Evolutionary conservation across 2,888 invertebrate genomes (phyloP), one percentile per base, ranked within the genome.

Genomic region (Eumacrocentrus americanus): DNA sequence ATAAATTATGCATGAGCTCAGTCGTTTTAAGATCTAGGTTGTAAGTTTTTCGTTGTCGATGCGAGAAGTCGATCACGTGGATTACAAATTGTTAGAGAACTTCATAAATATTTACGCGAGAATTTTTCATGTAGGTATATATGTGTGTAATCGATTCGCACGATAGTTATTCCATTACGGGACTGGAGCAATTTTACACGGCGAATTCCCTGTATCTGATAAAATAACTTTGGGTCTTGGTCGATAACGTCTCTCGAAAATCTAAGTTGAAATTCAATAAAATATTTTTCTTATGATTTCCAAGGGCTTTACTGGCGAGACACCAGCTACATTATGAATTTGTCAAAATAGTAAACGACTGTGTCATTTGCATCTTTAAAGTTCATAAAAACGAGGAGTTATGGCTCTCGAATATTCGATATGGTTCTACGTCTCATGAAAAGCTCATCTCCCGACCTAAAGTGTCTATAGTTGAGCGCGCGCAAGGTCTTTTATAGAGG

Each of bases 1-100:
- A 54, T 54, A 54, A 54, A 54, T 54, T 54, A 54, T 44, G 42
- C 44, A 54, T 54, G 54, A 54, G 29, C 54, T 44, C 11, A 25
- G 54, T 44, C 34, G 44, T 54, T 54, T 44, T 29, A 11, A 29
- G 53, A 40, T 53, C 23, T 40, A 42, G n/a, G 40, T 16, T 16
- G 25, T 54, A 5, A 7, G 7, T 44, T 20, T 54, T 34, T 44
- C 54, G 11, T 42, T 42, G 22, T 51, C 51, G 23, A 42, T 38
- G 29, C 29, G 29, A 29, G 5, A 4, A 54, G 34, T 44, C 54
- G 54, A 54, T 54, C 54, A 54, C 25, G 44, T 54, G 34, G 34
- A 54, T 54, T 54, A 54, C 54, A 54, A 54, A 54, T 54, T 54
- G 42, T 44, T 20, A 1, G 44, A 34, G 20, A 20, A 18, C 6